Conservation (phyloP, 2,797 vertebrate species). For the Knipowitschia caucasica region DNA sequence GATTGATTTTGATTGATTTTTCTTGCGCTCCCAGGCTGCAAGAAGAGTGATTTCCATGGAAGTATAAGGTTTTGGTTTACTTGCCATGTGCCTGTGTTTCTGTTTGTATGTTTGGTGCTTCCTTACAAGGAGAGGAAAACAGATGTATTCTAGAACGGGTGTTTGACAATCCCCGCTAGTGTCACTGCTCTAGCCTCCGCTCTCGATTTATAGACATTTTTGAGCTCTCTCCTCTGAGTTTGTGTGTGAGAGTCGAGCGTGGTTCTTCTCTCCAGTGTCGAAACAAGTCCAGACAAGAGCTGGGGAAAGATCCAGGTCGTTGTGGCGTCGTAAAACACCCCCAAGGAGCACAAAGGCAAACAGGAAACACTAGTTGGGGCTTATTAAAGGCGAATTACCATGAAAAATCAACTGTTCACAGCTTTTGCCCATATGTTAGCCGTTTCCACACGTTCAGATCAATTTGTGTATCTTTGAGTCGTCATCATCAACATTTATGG, state of each 20-base stretch:
- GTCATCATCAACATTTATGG: no score
- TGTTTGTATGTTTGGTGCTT: slow-evolving; percentile 21
- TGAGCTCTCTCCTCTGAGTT: slow-evolving; percentile 9
- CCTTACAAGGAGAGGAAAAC: slow-evolving; percentile 40
- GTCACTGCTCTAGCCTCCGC: slow-evolving; percentile 21
- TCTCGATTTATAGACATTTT: slow-evolving; percentile 36
- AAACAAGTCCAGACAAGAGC: slow-evolving; percentile 42
- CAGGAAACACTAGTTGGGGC: no score
- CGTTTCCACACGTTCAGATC: no score
- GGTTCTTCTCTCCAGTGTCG: slow-evolving; percentile 20
- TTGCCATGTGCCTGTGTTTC: slow-evolving; percentile 1
- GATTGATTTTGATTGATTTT: no score
- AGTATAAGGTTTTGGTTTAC: background rate
- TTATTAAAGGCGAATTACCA: no score
- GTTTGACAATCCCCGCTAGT: slow-evolving; percentile 32
- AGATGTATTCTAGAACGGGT: slow-evolving; percentile 31
- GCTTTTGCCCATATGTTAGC: no score
- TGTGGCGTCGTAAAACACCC: slow-evolving; percentile 5
- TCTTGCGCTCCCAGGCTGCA: no score
- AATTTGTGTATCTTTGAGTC: no score
- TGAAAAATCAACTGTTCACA: no score
- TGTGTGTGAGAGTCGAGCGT: slow-evolving; percentile 11
- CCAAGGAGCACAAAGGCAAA: no score
- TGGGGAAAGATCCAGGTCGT: slow-evolving; percentile 11
- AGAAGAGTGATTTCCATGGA: no score